These are phyloP conservation scores for Ceyx margarethae DNA, from an alignment of 2,113 vertebrate genomes.

Conservation along the genomic window DNA sequence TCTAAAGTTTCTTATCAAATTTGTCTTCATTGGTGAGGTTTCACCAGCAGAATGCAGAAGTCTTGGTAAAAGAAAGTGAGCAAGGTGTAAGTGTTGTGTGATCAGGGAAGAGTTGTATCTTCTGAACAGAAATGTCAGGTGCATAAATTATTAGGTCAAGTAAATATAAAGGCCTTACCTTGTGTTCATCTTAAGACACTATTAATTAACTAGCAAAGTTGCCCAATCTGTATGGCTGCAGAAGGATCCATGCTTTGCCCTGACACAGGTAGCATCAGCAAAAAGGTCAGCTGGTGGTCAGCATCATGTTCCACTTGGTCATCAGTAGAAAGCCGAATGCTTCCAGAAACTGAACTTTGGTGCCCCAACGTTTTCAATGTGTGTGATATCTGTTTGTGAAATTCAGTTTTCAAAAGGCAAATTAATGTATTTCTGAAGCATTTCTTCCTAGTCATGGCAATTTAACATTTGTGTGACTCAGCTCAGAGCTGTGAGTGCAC, in stretches of 20 bases:
- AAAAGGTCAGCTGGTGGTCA: neutral
- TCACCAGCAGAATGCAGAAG: neutral
- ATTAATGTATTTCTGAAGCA: neutral
- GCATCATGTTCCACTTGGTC: neutral
- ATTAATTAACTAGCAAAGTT: neutral
- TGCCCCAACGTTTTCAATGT: neutral
- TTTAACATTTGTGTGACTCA: neutral
- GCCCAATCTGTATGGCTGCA: neutral
- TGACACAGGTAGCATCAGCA: neutral
- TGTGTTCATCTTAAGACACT: neutral
- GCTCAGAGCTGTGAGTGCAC: neutral
- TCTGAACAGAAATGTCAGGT: neutral
- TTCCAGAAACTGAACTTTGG: neutral
- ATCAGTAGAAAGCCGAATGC: neutral
- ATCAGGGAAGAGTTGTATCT: neutral
- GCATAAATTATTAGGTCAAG: neutral
- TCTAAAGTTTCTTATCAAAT: neutral
- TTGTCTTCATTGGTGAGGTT: neutral
- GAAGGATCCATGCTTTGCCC: neutral
- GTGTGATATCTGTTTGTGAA: neutral
- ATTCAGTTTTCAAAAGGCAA: neutral
- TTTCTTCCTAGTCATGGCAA: neutral
- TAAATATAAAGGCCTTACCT: neutral
- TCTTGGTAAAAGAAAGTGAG: neutral
- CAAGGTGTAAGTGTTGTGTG: neutral